A percentile compares a stretch with the other conserved stretches of the same genome.
Conservation (phyloP, 1,140 invertebrate genomes). For the Euwallacea fornicatus region DNA sequence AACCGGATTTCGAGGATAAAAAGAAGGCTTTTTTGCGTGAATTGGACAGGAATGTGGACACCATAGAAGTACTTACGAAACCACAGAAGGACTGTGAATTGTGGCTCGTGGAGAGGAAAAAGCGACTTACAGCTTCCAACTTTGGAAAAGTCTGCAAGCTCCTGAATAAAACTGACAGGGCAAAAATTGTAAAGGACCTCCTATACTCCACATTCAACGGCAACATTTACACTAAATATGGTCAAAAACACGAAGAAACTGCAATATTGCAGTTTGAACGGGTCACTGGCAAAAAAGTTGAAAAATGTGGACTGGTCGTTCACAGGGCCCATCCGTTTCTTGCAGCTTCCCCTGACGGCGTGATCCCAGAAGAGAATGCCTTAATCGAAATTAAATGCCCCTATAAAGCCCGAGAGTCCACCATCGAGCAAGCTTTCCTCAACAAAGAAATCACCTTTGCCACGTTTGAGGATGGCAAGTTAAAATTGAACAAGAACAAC, state of each 20-base stretch:
- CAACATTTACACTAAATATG: slow-evolving; percentile 36
- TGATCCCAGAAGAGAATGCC: slow-evolving; percentile 33
- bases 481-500: slow-evolving; percentile 39
- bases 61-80: slow-evolving; percentile 28
- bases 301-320: slow-evolving; percentile 36
- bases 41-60: slow-evolving; percentile 32
- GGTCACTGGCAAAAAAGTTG: slow-evolving; percentile 27
- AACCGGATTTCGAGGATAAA: slow-evolving; percentile 24
- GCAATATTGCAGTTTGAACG: slow-evolving; percentile 32
- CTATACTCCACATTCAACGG: slow-evolving; percentile 35
- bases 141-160: slow-evolving; percentile 45
- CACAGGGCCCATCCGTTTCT: slow-evolving; percentile 37
- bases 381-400: slow-evolving; percentile 43
- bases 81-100: slow-evolving; percentile 30
- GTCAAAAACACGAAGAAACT: slow-evolving; percentile 33
- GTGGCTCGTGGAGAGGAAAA: slow-evolving; percentile 38
- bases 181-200: slow-evolving; percentile 37
- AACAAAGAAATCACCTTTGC: slow-evolving; percentile 36
- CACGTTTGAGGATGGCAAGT: slow-evolving; percentile 32
- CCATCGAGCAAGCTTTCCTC: slow-evolving; percentile 31
- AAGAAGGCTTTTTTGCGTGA: slow-evolving; percentile 31
- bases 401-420: slow-evolving; percentile 32
- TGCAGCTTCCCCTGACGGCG: slow-evolving; percentile 41
- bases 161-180: slow-evolving; percentile 33
- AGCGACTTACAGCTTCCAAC: slow-evolving; percentile 45